Percentiles rank a stretch among this genome's conserved stretches.
These are phyloP conservation scores for Aplysina aerophoba DNA, from an alignment of 37 sponge, comb jelly and placozoan genomes.

Conservation along the genomic window DNA sequence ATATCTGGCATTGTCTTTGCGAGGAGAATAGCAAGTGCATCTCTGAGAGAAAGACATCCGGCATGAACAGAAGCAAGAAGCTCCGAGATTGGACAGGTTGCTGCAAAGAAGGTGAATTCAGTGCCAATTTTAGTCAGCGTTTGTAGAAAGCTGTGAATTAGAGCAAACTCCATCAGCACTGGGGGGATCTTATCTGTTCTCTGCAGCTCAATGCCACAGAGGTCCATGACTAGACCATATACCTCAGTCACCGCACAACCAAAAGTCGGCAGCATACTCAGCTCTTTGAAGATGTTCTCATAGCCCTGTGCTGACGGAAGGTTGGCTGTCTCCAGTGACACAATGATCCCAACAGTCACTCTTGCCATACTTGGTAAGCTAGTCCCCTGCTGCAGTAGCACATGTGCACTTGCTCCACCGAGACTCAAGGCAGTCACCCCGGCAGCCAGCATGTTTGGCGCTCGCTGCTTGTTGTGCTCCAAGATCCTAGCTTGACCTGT, in stretches of 20 bases:
- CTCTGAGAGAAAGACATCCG: slow-evolving; percentile 19
- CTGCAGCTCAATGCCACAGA: not conserved
- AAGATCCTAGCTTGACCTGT: slow-evolving; percentile 9
- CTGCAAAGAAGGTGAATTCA: slow-evolving; percentile 20
- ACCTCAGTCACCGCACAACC: slow-evolving; percentile 7
- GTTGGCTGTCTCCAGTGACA: not conserved
- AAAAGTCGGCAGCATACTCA: not conserved
- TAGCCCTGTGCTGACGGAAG: not conserved
- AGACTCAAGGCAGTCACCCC: slow-evolving; percentile 48
- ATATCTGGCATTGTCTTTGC: slow-evolving; percentile 9
- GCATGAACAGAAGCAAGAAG: slow-evolving; percentile 29
- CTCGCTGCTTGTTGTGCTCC: not conserved
- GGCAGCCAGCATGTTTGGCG: slow-evolving; percentile 5
- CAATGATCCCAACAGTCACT: slow-evolving; percentile 23
- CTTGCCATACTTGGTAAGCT: slow-evolving; percentile 37
- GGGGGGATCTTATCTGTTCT: not conserved
- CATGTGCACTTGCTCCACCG: slow-evolving; percentile 43
- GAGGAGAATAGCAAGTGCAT: slow-evolving; percentile 29
- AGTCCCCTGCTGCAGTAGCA: slow-evolving; percentile 36
- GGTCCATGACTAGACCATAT: no score
- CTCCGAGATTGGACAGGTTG: slow-evolving; percentile 21
- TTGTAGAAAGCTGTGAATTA: slow-evolving; percentile 10
- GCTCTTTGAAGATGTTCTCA: slow-evolving; percentile 10
- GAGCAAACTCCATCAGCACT: slow-evolving; percentile 22
- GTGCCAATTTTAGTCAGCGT: not conserved